A percentile compares a stretch with the other conserved stretches of the same genome.
Conservation (phyloP, 1,140 invertebrate genomes). For the Calycopis cecrops region DNA sequence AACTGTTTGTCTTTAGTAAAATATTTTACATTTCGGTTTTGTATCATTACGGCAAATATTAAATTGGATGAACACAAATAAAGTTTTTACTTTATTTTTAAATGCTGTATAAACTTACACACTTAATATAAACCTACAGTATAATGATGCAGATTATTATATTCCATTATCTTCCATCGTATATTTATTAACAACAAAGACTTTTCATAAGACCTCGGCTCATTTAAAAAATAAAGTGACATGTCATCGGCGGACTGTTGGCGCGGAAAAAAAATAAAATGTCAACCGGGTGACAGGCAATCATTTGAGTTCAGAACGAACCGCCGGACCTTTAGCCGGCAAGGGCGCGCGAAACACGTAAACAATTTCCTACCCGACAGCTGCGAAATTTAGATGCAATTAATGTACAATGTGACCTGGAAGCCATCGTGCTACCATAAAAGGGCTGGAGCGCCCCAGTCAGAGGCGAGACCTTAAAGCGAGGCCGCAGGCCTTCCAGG, state of each 20-base stretch:
- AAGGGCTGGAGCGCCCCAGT: constrained; percentile 40
- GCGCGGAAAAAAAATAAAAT: constrained; percentile 3
- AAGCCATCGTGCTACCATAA: constrained; percentile 39
- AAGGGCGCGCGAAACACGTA: constrained; percentile 20
- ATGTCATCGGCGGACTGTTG: neutral
- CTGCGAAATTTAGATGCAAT: constrained; percentile 38
- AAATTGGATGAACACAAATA: no score
- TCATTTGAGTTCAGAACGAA: neutral
- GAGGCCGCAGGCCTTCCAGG: constrained; percentile 34
- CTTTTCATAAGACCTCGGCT: neutral
- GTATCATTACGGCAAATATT: no score
- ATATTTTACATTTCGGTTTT: no score
- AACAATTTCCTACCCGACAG: constrained; percentile 28
- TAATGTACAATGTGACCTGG: constrained; percentile 35
- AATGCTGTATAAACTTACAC: no score
- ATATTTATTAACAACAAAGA: no score
- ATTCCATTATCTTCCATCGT: no score
- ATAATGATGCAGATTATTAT: no score
- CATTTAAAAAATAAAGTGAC: constrained; percentile 6
- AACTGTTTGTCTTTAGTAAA: no score
- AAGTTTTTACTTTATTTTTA: no score
- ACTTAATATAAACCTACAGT: no score
- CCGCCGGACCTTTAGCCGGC: neutral
- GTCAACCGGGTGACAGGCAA: neutral
- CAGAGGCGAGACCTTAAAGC: constrained; percentile 19